Evolutionary conservation across 2,888 invertebrate species (phyloP).

Genomic region (Eurytoma adleriae): DNA sequence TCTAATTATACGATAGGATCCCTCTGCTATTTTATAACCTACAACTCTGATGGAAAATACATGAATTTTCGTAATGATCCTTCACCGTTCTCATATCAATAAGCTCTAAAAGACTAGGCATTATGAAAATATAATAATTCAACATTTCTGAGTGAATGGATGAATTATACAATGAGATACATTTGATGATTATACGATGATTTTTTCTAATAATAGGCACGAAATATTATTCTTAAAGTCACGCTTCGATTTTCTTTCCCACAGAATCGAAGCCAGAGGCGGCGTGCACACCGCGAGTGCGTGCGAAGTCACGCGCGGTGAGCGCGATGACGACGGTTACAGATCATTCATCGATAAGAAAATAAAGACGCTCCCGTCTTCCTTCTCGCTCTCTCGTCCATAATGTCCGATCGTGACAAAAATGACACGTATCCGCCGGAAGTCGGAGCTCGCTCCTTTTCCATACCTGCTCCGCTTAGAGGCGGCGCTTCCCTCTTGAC

Average conservation of each 20-base stretch:
- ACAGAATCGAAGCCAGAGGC: slow-evolving; percentile 47
- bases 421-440: slow-evolving; percentile 76
- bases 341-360: slow-evolving; percentile 74
- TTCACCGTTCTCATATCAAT: too few species aligned
- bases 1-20: too few species aligned
- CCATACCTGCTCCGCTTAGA: slow-evolving; percentile 19
- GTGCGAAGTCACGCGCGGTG: slow-evolving; percentile 58
- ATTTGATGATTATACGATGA: too few species aligned
- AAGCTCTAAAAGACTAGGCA: too few species aligned
- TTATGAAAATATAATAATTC: too few species aligned
- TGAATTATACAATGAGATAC: too few species aligned
- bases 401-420: slow-evolving; percentile 73
- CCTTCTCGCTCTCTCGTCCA: slow-evolving; percentile 49
- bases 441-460: slow-evolving; percentile 56
- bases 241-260: slow-evolving; percentile 59
- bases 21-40: too few species aligned
- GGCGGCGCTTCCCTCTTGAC: slow-evolving; percentile 1
- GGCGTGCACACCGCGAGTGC: slow-evolving; percentile 11
- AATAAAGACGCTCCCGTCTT: slow-evolving; percentile 64
- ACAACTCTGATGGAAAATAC: too few species aligned
- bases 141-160: too few species aligned
- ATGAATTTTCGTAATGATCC: too few species aligned
- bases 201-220: slow-evolving; percentile 35
- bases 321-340: slow-evolving; percentile 68
- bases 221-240: slow-evolving; percentile 44